phyloP scores from a whole-genome alignment of 2,888 invertebrate species.

The Slavum lentiscoides region DNA sequence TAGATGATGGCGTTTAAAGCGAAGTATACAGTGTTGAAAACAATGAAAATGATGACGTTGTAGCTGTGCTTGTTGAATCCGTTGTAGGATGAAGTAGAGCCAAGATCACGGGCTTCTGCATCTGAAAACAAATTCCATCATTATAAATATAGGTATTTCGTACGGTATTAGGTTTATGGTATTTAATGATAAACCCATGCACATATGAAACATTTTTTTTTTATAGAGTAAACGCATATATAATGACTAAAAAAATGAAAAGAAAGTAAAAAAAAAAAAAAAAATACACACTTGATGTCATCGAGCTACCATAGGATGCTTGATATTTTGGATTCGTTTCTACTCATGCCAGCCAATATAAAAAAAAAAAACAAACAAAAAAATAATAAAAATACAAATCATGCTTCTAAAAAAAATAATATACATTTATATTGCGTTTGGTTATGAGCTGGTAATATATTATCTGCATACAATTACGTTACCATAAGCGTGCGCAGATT shows the following conservation, averaged over 20 bases:
- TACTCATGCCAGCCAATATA: constrained; percentile 50
- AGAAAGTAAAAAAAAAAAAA: not conserved
- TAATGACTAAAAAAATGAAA: not conserved
- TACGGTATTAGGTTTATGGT: not conserved
- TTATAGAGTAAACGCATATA: not conserved
- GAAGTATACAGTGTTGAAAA: constrained; percentile 28
- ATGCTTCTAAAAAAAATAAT: not conserved
- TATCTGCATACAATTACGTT: not conserved
- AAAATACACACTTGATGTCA: constrained; percentile 50
- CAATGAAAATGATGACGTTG: constrained; percentile 28
- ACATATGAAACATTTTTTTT: not conserved
- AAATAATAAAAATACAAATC: not conserved
- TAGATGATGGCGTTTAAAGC: constrained; percentile 5
- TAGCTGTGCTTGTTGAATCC: constrained; percentile 48
- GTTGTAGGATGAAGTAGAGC: constrained; percentile 42
- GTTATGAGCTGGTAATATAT: not conserved
- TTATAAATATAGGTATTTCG: not conserved
- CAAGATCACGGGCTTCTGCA: constrained; percentile 23
- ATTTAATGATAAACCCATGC: not conserved
- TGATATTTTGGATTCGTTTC: constrained; percentile 47
- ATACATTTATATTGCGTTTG: not conserved
- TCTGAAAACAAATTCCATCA: constrained; percentile 30
- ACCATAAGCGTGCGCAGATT: too few species aligned
- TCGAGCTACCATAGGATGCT: constrained; percentile 47
- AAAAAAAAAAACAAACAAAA: constrained; percentile 32